These are phyloP conservation scores for Craniophora ligustri DNA, from an alignment of 2,888 invertebrate species.

Conservation along the genomic window DNA sequence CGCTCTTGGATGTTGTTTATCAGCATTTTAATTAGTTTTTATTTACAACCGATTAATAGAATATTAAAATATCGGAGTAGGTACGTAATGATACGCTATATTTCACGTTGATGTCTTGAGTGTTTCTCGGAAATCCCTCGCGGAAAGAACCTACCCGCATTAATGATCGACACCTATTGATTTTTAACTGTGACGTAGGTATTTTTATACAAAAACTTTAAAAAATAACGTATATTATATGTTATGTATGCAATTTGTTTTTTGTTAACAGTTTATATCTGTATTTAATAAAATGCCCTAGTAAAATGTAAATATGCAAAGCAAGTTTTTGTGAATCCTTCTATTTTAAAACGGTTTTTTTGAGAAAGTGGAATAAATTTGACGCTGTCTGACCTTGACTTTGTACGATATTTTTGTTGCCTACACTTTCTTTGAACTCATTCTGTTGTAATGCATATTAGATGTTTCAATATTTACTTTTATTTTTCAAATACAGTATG, in stretches of 20 bases:
- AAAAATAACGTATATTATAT: too few relatives aligned
- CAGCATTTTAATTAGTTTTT: not conserved
- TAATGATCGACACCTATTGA: too few relatives aligned
- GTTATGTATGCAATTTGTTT: too few relatives aligned
- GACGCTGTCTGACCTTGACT: constrained; percentile 27
- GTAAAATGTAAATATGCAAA: not conserved
- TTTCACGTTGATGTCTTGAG: too few relatives aligned
- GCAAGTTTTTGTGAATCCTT: not conserved
- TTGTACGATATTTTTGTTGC: constrained; percentile 25
- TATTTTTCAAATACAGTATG: too few relatives aligned
- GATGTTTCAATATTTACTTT: not conserved
- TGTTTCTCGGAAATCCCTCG: too few relatives aligned
- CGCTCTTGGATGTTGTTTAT: not conserved
- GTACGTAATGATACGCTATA: too few relatives aligned
- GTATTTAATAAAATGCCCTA: not conserved
- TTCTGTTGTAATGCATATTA: constrained; percentile 4
- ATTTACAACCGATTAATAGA: not conserved
- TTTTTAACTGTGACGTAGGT: too few relatives aligned
- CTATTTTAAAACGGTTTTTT: constrained; percentile 2
- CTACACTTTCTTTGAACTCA: constrained; percentile 39
- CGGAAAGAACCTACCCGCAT: too few relatives aligned
- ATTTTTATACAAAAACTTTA: too few relatives aligned
- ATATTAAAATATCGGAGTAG: not conserved
- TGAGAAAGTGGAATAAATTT: constrained; percentile 34
- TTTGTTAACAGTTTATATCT: not conserved